These are phyloP conservation scores for Sebastes taczanowskii DNA, from an alignment of 2,797 vertebrate genomes.

Conservation along the genomic window DNA sequence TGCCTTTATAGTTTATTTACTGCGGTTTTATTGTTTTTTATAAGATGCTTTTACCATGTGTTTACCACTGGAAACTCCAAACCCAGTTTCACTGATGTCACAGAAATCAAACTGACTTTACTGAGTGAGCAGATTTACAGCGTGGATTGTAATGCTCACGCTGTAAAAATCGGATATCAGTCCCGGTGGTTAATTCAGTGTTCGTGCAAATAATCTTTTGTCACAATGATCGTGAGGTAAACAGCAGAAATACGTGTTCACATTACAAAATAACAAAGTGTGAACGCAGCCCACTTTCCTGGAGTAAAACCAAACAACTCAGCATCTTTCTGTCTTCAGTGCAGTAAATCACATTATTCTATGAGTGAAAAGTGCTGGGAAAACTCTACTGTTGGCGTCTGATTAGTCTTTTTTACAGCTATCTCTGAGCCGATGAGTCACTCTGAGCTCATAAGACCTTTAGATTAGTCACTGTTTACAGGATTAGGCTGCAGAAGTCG, in stretches of 20 bases:
- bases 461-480: conserved; percentile 21
- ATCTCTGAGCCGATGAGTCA: conserved; percentile 29
- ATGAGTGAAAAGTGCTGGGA: background rate
- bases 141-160: background rate
- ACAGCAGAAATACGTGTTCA: background rate
- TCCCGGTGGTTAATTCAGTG: background rate
- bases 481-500: background rate
- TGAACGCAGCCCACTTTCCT: background rate
- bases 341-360: background rate
- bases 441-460: background rate
- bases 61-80: conserved; percentile 22
- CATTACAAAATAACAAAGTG: background rate
- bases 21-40: conserved; percentile 31
- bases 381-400: background rate
- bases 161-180: background rate
- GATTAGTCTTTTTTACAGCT: background rate
- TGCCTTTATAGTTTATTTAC: conserved; percentile 22
- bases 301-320: background rate
- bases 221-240: background rate
- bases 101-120: background rate
- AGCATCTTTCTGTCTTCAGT: background rate
- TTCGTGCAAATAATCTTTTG: background rate
- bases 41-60: conserved; percentile 10
- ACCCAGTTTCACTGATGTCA: background rate
- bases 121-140: background rate